Base-by-base conservation (phyloP, 2,888 invertebrate genomes). In the Caenorhabditis zanzibari region DNA sequence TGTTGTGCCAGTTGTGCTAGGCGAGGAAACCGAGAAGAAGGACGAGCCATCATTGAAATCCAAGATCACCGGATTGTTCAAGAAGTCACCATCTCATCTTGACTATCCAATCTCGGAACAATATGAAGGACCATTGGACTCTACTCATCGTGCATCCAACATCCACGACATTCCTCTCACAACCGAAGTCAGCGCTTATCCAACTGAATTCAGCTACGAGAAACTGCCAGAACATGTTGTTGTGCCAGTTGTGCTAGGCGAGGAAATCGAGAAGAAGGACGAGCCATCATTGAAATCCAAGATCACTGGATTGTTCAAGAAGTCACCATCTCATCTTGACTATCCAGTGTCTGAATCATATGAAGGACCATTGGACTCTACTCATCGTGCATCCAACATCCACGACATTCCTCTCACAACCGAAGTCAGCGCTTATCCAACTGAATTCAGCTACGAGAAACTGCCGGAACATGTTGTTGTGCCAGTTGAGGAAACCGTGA, bases 101-200 rank as follows among this genome's bases (percentile, higher is more conserved):
- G 86, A 87, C 74, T 88, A 87, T 61, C 85, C 85, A 56, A 69
- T 68, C 16, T 72, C 73, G 68, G 85, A 82, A 19, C 24, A 49
- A 61, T 87, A 81, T 71, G 81, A 77, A 24, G 86, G 87, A 41
- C 85, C 87, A 22, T 35, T 86, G 22, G 82, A 82, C 28, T 71
- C 64, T 54, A 83, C 81, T 52, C 61, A 56, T 26, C 64, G 81
- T 71, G 54, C 75, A 58, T 24, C 26, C n/a, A 89, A 89, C 52
- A 76, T 88, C 41, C 66, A 83, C 14, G 83, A 74, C 19, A 41
- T 79, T 22, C 79, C 83, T 24, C 58, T 83, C 16, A 63, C 66
- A 22, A 73, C 73, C 19, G 72, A 82, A 56, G 74, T 82, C 19
- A 49, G 58, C 19, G 56, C 66, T 38, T 75, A 79, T 58, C 82